Percentiles rank a stretch among this genome's conserved stretches.
Evolutionary conservation across 2,113 vertebrate species (phyloP).

Genomic region (Panurus biarmicus): DNA sequence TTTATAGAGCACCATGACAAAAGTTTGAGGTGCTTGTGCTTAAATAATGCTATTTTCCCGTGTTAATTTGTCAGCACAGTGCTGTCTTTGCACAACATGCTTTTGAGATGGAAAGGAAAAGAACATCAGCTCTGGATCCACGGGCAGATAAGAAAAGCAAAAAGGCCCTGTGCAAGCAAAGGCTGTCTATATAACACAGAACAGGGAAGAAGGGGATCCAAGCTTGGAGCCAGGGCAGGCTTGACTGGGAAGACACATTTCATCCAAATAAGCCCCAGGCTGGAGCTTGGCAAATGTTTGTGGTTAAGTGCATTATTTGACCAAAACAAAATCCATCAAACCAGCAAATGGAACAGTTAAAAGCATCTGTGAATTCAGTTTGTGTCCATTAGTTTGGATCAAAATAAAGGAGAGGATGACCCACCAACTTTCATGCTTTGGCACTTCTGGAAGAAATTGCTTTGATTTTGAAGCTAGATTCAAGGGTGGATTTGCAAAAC

Average conservation of each 20-base stretch:
- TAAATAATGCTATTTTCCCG: constrained; percentile 34
- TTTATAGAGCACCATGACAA: constrained; percentile 47
- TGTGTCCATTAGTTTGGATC: neutral
- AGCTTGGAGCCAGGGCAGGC: neutral
- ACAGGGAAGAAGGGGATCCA: neutral
- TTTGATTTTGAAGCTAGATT: neutral
- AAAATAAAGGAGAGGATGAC: neutral
- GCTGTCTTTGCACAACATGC: neutral
- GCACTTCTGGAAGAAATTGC: neutral
- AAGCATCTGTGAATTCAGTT: neutral
- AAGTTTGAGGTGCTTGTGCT: constrained; percentile 43
- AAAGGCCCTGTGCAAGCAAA: neutral
- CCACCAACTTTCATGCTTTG: neutral
- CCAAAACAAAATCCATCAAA: neutral
- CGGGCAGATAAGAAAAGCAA: constrained; percentile 1
- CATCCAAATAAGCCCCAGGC: neutral
- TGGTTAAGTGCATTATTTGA: neutral
- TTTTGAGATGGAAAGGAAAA: constrained; percentile 23
- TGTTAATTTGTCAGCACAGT: constrained; percentile 38
- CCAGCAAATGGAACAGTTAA: neutral
- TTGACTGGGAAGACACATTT: neutral
- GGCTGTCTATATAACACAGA: neutral
- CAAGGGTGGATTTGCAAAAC: neutral
- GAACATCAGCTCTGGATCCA: neutral
- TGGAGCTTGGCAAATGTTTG: neutral